These are phyloP conservation scores for Ciconia nigra DNA, from an alignment of 2,797 vertebrate genomes.

Conservation along the genomic window DNA sequence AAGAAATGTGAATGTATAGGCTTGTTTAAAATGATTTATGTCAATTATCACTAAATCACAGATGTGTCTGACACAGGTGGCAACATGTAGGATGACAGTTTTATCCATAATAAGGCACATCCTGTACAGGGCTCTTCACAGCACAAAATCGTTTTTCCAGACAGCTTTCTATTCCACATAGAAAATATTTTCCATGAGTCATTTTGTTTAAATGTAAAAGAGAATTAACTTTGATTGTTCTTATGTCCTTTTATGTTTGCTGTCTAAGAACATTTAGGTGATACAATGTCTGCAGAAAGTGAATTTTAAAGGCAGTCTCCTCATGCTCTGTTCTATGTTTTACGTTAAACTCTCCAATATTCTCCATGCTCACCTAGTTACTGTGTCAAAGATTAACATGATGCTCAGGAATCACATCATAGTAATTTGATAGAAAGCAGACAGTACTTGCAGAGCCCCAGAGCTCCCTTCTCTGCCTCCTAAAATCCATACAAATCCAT, in stretches of 20 bases:
- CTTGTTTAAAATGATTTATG: background rate
- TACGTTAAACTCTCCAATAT: background rate
- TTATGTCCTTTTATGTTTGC: background rate
- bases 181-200: constrained; percentile 47
- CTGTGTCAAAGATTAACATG: background rate
- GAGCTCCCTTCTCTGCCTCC: background rate
- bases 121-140: background rate
- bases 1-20: background rate
- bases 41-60: background rate
- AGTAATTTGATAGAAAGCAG: background rate
- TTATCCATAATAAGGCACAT: background rate
- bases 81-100: background rate
- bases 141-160: background rate
- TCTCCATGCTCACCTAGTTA: background rate
- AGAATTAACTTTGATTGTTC: constrained; percentile 26
- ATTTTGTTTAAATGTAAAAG: background rate
- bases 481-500: background rate
- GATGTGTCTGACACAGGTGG: constrained; percentile 8
- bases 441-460: background rate
- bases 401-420: background rate
- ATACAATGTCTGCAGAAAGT: background rate
- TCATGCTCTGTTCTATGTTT: background rate
- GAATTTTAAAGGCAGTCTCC: background rate
- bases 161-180: background rate
- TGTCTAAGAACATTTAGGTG: constrained; percentile 4